A percentile compares a stretch with the other conserved stretches of the same genome.
Evolutionary conservation across 2,797 vertebrate genomes (phyloP).

Genomic region (Huso huso): DNA sequence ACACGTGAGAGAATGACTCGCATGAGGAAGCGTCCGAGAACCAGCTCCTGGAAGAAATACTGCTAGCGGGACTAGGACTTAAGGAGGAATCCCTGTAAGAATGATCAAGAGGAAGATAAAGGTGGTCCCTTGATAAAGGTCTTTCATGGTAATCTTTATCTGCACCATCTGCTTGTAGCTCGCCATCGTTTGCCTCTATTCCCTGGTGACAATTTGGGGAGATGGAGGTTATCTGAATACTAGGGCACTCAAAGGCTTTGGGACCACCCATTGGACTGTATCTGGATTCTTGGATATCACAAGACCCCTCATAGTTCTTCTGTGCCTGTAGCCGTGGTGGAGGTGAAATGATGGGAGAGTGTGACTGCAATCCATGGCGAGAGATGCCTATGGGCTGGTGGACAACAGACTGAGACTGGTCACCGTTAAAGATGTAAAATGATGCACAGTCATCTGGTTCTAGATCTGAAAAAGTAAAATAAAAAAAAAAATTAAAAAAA

Average conservation of each 20-base stretch:
- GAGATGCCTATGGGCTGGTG: conserved; percentile 78
- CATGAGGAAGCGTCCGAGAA: conserved; percentile 97
- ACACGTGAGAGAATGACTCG: conserved; percentile 93
- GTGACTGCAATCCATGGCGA: conserved; percentile 78
- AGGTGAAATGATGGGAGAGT: conserved; percentile 72
- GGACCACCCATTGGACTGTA: conserved; percentile 72
- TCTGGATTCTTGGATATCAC: conserved; percentile 69
- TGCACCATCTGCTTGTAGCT: conserved; percentile 73
- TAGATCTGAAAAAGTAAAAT: conserved; percentile 60
- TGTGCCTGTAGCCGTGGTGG: conserved; percentile 71
- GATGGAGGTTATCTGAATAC: conserved; percentile 98
- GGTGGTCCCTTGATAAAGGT: conserved; percentile 85
- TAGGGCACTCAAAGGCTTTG: conserved; percentile 94
- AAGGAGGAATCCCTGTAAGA: conserved; percentile 89
- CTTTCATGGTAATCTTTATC: conserved; percentile 86
- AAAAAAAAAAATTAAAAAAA: conserved; percentile 13
- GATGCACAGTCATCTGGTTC: conserved; percentile 90
- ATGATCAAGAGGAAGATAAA: conserved; percentile 93
- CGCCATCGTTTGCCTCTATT: conserved; percentile 75
- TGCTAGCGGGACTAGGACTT: conserved; percentile 94
- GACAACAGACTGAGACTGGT: conserved; percentile 73
- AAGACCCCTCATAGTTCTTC: conserved; percentile 67
- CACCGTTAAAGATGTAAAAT: conserved; percentile 92
- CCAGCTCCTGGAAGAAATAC: conserved; percentile 94
- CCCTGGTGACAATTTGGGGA: conserved; percentile 98